A percentile compares a stretch with the other conserved stretches of the same genome.
Conservation (phyloP, 1,140 invertebrate species). For the Plutomurus gul region DNA sequence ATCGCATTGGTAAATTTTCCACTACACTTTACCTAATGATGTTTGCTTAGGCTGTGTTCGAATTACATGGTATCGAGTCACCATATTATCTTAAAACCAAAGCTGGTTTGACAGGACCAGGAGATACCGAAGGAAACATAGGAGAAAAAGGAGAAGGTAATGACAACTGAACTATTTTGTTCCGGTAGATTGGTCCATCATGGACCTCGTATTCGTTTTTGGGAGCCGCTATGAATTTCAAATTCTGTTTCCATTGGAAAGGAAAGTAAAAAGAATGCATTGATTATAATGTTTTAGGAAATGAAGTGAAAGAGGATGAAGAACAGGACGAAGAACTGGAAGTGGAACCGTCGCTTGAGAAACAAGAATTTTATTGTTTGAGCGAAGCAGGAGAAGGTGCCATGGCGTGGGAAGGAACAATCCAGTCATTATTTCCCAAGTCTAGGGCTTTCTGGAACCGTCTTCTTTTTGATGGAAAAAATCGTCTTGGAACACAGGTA, state of each 20-base stretch:
- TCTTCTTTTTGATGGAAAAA: constrained; percentile 29
- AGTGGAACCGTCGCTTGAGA: not conserved
- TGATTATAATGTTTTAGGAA: no score
- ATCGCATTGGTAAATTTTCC: no score
- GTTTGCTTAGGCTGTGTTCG: constrained; percentile 50
- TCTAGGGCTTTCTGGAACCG: constrained; percentile 45
- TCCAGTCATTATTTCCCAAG: constrained; percentile 49
- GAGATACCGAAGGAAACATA: not conserved
- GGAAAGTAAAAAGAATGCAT: no score
- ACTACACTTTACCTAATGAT: no score
- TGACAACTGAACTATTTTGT: no score
- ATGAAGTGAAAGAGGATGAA: not conserved
- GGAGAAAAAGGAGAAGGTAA: not conserved
- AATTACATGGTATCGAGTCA: constrained; percentile 37
- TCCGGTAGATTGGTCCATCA: no score
- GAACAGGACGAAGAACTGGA: no score
- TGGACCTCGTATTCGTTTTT: no score
- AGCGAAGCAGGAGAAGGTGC: constrained; percentile 52
- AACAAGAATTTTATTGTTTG: constrained; percentile 42
- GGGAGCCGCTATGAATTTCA: no score
- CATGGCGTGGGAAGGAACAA: constrained; percentile 52
- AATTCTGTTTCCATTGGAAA: no score
- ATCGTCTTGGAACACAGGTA: constrained; percentile 31
- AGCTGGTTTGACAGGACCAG: not conserved
- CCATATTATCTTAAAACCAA: not conserved